These are phyloP conservation scores for Azemiops feae DNA, from an alignment of 2,113 vertebrate genomes.

Conservation along the genomic window DNA sequence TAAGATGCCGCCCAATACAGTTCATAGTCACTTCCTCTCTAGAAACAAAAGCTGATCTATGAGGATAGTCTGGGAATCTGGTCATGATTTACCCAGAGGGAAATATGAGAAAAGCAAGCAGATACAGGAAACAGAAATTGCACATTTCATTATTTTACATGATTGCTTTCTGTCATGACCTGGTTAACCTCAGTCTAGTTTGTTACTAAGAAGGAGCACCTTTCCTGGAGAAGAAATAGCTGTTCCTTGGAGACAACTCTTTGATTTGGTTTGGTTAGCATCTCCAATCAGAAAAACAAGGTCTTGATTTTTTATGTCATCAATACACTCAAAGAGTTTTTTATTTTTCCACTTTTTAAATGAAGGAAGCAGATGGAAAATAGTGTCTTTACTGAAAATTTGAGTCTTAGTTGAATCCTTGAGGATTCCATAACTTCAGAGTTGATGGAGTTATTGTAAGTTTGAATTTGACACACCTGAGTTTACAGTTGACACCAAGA, in stretches of 20 bases:
- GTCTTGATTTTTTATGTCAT: not conserved
- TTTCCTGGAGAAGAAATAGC: not conserved
- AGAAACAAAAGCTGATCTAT: not conserved
- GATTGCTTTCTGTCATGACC: fast-evolving
- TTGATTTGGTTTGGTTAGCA: not conserved
- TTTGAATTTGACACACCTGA: not conserved
- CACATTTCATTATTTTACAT: not conserved
- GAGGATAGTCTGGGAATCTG: not conserved
- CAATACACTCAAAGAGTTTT: not conserved
- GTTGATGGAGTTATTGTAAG: not conserved
- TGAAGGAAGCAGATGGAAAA: not conserved
- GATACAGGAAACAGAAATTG: not conserved
- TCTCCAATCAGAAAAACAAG: not conserved
- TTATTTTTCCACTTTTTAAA: not conserved
- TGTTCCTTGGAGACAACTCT: not conserved
- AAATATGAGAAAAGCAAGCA: not conserved
- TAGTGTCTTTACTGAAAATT: conserved; percentile 1
- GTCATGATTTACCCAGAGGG: not conserved
- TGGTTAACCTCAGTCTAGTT: not conserved
- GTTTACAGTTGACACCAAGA: not conserved
- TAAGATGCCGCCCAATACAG: not conserved
- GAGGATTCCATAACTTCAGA: not conserved
- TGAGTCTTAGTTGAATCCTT: not conserved
- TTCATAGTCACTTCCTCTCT: not conserved
- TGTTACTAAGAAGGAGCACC: fast-evolving